Conservation (phyloP, 2,888 invertebrate genomes). For the Lucinisca nassula region DNA sequence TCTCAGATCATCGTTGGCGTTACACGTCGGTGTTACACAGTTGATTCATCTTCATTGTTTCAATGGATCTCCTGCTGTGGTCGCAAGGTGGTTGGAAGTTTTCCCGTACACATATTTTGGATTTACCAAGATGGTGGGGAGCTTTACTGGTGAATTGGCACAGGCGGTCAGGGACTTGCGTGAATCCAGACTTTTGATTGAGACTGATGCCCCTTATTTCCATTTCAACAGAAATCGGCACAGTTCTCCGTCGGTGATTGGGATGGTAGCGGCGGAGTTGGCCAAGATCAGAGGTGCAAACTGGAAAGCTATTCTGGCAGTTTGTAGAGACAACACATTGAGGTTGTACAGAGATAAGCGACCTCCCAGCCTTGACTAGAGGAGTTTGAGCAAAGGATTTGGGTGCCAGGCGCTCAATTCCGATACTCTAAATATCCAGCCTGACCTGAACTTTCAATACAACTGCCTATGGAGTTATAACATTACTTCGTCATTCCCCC, state of each 20-base stretch:
- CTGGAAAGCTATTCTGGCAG: neutral
- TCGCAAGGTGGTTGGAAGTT: neutral
- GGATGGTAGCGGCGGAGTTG: neutral
- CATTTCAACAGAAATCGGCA: neutral
- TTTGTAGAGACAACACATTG: neutral
- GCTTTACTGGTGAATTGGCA: neutral
- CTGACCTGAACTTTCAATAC: too few relatives aligned
- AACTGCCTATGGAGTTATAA: too few relatives aligned
- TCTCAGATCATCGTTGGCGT: neutral
- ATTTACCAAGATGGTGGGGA: slow-evolving; percentile 1
- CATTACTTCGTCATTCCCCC: too few relatives aligned
- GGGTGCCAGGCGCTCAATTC: neutral
- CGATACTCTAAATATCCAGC: too few relatives aligned
- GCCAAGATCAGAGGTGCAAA: neutral
- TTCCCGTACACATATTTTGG: slow-evolving; percentile 12
- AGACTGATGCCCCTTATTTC: slow-evolving; percentile 18
- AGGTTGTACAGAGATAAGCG: neutral
- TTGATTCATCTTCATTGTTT: slow-evolving; percentile 8
- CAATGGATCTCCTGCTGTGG: neutral
- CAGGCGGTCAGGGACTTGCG: neutral
- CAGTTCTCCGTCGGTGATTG: slow-evolving; percentile 5
- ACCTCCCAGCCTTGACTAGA: neutral
- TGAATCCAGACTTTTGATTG: neutral
- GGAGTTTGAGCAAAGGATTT: neutral
- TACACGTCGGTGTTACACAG: neutral